Evolutionary conservation across 2,113 vertebrate genomes (phyloP), one percentile per base, ranked within the genome.

Genomic region (Odocoileus hemionus): DNA sequence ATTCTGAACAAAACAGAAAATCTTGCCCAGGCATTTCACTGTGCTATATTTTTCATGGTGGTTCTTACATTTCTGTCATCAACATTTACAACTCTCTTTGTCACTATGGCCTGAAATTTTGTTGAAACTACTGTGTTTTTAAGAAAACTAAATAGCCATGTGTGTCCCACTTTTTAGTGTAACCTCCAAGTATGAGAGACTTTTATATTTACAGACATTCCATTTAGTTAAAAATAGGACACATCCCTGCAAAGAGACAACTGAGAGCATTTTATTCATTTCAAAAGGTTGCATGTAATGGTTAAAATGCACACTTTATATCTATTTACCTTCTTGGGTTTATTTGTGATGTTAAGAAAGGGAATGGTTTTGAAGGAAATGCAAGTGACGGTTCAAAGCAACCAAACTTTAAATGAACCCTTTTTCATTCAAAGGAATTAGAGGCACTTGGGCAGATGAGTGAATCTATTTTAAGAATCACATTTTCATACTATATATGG

Each of bases 1-100:
- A 91, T 98, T 98, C 96, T 91, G 91, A 95, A 97, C 87, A 96
- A 98, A 98, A 98, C 95, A 98, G 94, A 97, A 98, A 98, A 96
- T 96, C 79, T n/a, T 96, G 86, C 97, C 90, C 96, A 90, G 93
- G 39, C 93, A 82, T 85, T 98, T 98, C 90, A 94, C 61, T 97
- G 83, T 98, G 83, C 98, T 98, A 91, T 76, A 57, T 95, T 97
- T 98, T 97, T 93, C 64, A 28, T 76, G 85, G 61, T 67, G 57
- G 47, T 86, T 98, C 84, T 97, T 97, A 70, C 88, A 96, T 97
- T 96, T 98, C 96, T 98, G 79, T 45, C 64, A 97, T 86, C 36
- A 92, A 96, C 98, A 95, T 98, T 98, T 98, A 95, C 50, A 98
- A 92, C 94, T 96, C 25, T 91, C 83, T 88, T 98, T 98, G 89